These are phyloP conservation scores for Adelognathus sp. DNA, from an alignment of 2,888 invertebrate species.

Conservation along the genomic window DNA sequence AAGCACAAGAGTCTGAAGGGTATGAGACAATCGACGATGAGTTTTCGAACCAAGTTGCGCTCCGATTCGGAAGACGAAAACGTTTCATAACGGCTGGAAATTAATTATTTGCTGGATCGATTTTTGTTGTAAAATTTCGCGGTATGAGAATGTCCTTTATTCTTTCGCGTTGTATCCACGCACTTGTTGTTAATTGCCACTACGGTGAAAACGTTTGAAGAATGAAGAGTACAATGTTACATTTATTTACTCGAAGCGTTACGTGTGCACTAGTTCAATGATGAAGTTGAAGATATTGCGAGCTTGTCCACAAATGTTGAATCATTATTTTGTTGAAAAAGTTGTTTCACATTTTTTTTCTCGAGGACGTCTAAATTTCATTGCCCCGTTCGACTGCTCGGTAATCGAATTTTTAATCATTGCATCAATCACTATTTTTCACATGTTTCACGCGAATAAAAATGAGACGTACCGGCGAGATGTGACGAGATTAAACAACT, in stretches of 20 bases:
- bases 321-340: no score
- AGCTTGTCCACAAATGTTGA: not conserved
- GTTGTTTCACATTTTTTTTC: no score
- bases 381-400: no score
- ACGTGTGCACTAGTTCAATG: not conserved
- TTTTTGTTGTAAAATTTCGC: not conserved
- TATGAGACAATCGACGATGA: conserved; percentile 8
- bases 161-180: not conserved
- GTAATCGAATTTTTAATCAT: no score
- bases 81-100: not conserved
- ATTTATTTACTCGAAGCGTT: not conserved
- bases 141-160: not conserved
- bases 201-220: not conserved
- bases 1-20: not conserved
- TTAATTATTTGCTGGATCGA: not conserved
- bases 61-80: conserved; percentile 32
- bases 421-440: no score
- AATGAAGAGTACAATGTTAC: not conserved
- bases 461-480: no score
- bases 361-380: no score
- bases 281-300: not conserved
- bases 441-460: no score
- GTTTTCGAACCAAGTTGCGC: conserved; percentile 28
- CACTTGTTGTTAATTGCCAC: not conserved
- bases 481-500: no score